Evolutionary conservation across 2,797 vertebrate genomes (phyloP), one percentile per base, ranked within the genome.

Genomic region (Chelon labrosus): DNA sequence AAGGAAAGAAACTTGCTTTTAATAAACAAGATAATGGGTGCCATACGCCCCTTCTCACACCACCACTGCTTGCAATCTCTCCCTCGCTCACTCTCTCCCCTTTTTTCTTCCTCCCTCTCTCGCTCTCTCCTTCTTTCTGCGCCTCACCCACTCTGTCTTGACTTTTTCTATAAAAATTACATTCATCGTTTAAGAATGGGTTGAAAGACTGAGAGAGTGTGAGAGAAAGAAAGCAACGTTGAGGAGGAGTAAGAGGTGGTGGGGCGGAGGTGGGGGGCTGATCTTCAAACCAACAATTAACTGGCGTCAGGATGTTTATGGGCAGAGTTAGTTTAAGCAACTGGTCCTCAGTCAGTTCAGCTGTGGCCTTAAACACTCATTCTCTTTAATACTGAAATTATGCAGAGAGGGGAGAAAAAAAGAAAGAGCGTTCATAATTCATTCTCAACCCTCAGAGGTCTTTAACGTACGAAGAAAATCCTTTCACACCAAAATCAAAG

Each of bases 21-120:
- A 96, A 97, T 97, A 97, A 96, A 88, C 90, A 94, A 94, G 93
- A 93, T 97, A 97, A 97, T 97, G 80, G 60, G 86, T 95, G 94
- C 94, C 96, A 97, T 93, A 95, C 89, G 89, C 80, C 84, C 86
- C 89, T 87, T 68, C 86, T 93, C 91, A 87, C 80, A 91, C 92
- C 87, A 89, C 78, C 85, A 22, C 79, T 67, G 82, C 50, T 79
- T 84, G 89, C 71, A 66, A 59, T 87, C 75, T 66, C 82, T 65
- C 83, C n/a, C 65, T 55, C 69, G 39, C 20, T 54, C 58, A 6
- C 20, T 46, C 35, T 72, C 38, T 51, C 49, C 22, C 25, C 35
- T 44, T 38, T 53, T 17, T 22, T 11, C 46, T 39, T 8, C 14
- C 50, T 63, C 41, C 31, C 64, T 41, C 61, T 52, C 49, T 46